These are phyloP conservation scores for Bambusicola thoracicus DNA, from an alignment of 2,113 vertebrate genomes.

Conservation along the genomic window DNA sequence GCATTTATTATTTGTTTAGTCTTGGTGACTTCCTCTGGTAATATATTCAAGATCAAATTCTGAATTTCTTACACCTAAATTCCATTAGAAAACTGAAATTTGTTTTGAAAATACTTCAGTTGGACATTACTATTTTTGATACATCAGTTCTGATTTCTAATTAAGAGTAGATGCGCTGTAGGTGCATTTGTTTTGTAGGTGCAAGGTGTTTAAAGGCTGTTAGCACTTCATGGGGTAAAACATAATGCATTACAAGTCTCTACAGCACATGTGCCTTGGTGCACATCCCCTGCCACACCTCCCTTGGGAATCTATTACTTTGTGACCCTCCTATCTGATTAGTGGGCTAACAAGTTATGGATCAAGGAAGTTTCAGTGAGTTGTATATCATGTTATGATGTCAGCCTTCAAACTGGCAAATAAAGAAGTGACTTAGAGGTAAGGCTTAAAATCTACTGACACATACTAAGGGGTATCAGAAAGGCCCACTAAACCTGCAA, in stretches of 20 bases:
- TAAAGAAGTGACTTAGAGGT: background rate
- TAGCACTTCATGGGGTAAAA: background rate
- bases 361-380: background rate
- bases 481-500: background rate
- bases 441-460: background rate
- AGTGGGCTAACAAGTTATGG: background rate
- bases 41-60: background rate
- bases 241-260: background rate
- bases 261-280: background rate
- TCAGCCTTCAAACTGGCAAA: background rate
- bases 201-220: background rate
- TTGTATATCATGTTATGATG: background rate
- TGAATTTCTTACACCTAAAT: background rate
- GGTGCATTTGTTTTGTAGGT: background rate
- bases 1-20: background rate
- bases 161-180: background rate
- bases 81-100: background rate
- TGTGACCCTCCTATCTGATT: fast-evolving
- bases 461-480: background rate
- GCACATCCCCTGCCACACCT: background rate
- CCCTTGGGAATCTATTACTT: background rate
- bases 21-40: background rate
- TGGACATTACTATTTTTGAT: background rate
- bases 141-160: background rate
- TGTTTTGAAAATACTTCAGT: background rate